These are phyloP conservation scores for Leistus spinibarbis DNA, from an alignment of 2,888 invertebrate species.

Conservation along the genomic window DNA sequence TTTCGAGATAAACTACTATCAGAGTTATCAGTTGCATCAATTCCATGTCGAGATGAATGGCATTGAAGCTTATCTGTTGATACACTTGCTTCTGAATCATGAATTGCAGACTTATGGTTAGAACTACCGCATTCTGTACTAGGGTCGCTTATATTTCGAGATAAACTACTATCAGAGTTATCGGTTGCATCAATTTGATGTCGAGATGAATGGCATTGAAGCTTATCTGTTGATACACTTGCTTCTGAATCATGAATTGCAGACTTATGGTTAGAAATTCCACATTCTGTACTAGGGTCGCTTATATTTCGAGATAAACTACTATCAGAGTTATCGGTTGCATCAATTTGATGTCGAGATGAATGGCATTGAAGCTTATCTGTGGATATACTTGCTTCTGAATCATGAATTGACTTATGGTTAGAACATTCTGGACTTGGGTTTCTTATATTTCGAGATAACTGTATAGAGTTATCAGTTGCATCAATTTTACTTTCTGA, in stretches of 20 bases:
- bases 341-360: no score
- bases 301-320: not conserved
- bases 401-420: not conserved
- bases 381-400: not conserved
- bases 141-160: not conserved
- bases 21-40: no score
- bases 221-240: not conserved
- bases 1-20: not conserved
- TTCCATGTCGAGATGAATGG: no score
- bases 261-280: not conserved
- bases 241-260: not conserved
- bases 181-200: no score
- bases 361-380: no score
- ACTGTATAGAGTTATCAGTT: no score
- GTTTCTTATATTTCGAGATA: not conserved
- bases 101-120: not conserved
- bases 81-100: not conserved
- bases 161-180: not conserved
- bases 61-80: not conserved
- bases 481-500: constrained; percentile 3
- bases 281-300: not conserved
- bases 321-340: not conserved
- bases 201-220: no score
- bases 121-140: not conserved
- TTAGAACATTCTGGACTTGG: not conserved